Percentiles rank a stretch among this genome's conserved stretches.
phyloP scores from a whole-genome alignment of 2,797 vertebrate species.

The Taeniopygia guttata region DNA sequence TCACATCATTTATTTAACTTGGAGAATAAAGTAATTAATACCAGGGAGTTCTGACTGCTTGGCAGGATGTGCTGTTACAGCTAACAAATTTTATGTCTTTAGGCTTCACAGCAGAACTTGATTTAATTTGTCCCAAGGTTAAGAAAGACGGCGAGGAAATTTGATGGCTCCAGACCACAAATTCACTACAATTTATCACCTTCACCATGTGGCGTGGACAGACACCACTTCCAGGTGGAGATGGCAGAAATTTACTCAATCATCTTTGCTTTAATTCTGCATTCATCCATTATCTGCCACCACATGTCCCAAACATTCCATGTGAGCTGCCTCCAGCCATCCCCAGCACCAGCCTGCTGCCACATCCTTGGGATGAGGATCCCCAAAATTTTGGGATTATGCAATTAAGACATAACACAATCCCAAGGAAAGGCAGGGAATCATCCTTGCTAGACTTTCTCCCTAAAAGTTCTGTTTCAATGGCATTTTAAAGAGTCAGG shows the following conservation, averaged over 20 bases:
- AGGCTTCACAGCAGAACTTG: slow-evolving; percentile 65
- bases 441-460: background rate
- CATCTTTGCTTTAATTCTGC: slow-evolving; percentile 14
- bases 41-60: slow-evolving; percentile 64
- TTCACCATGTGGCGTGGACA: background rate
- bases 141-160: slow-evolving; percentile 58
- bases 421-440: background rate
- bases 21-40: slow-evolving; percentile 77
- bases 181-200: slow-evolving; percentile 43
- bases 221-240: background rate
- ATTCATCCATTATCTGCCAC: background rate
- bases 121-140: slow-evolving; percentile 81
- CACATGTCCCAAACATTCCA: background rate
- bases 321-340: background rate
- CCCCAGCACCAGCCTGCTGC: background rate
- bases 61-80: slow-evolving; percentile 70
- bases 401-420: background rate
- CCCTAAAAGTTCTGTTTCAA: background rate
- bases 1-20: slow-evolving; percentile 77
- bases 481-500: background rate
- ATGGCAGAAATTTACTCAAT: background rate
- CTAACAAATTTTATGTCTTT: slow-evolving; percentile 74
- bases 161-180: slow-evolving; percentile 54
- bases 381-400: background rate
- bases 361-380: background rate